Conservation (phyloP, 2,113 vertebrate genomes). For the Sclerurus mexicanus region DNA sequence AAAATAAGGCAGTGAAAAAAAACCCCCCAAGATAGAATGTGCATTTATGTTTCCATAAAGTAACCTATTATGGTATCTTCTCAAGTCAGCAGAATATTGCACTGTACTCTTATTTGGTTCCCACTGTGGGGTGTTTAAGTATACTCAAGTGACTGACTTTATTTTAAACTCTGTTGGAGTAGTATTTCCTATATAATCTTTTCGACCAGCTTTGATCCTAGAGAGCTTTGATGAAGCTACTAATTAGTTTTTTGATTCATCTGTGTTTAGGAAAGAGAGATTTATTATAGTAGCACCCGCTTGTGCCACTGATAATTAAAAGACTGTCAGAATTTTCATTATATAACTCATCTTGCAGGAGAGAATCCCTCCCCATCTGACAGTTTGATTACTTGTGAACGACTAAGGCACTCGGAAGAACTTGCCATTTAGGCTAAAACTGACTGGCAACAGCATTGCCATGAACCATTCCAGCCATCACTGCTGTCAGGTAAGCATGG, state of each 20-base stretch:
- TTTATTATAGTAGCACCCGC: constrained; percentile 10
- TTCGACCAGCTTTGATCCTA: constrained; percentile 53
- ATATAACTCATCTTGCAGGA: neutral
- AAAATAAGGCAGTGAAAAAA: neutral
- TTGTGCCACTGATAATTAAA: constrained; percentile 37
- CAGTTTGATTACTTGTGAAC: constrained; percentile 1
- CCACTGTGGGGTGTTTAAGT: neutral
- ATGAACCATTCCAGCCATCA: neutral
- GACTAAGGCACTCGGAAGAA: neutral
- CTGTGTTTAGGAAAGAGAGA: constrained; percentile 45
- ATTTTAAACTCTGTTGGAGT: neutral
- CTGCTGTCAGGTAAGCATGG: neutral
- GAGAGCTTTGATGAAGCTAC: constrained; percentile 52
- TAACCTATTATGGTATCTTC: neutral
- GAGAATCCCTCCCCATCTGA: neutral
- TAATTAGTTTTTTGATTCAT: constrained; percentile 61
- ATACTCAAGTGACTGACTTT: neutral
- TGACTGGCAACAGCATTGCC: neutral
- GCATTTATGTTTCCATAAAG: neutral
- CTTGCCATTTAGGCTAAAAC: neutral
- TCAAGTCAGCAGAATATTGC: neutral
- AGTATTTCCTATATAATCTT: constrained; percentile 15
- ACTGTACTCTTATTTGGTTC: neutral
- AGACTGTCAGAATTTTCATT: constrained; percentile 37
- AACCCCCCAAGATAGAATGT: neutral